Percentiles rank a stretch among this genome's conserved stretches.
Evolutionary conservation across 2,888 invertebrate genomes (phyloP).

Genomic region (Cheilosia pagana): DNA sequence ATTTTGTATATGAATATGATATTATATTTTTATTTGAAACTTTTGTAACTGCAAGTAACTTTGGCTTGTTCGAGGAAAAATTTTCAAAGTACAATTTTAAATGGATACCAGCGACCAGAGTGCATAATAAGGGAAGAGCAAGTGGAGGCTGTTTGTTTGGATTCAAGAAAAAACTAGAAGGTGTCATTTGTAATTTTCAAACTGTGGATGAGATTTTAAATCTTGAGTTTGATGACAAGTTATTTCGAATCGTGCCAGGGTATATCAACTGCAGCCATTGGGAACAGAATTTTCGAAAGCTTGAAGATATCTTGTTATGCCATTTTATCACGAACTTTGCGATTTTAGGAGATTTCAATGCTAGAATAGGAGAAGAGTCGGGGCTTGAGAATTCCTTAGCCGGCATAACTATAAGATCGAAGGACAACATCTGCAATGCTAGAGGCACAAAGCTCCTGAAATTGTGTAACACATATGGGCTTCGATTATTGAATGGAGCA

Average conservation of each 20-base stretch:
- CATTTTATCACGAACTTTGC: background rate
- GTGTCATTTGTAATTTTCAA: constrained; percentile 1
- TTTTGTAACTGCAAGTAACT: no score
- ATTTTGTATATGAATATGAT: no score
- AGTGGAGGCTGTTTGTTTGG: no score
- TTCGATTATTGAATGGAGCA: no score
- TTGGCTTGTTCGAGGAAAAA: no score
- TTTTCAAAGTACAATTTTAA: no score
- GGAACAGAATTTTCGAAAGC: background rate
- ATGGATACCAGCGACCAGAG: no score
- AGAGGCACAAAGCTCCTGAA: constrained; percentile 12
- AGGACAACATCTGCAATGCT: constrained; percentile 11
- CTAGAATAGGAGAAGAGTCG: background rate
- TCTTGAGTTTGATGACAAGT: background rate
- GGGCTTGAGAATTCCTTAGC: constrained; percentile 1
- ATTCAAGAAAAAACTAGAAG: constrained; percentile 14
- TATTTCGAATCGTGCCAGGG: background rate
- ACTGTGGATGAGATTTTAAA: background rate
- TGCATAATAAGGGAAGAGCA: no score
- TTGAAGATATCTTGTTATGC: background rate
- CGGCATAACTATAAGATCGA: background rate
- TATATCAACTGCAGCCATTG: background rate
- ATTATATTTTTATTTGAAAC: no score
- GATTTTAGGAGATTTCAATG: constrained; percentile 11
- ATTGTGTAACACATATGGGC: constrained; percentile 4